A percentile compares a stretch with the other conserved stretches of the same genome.
These are phyloP conservation scores for Nanorana parkeri DNA, from an alignment of 2,113 vertebrate genomes.

Conservation along the genomic window DNA sequence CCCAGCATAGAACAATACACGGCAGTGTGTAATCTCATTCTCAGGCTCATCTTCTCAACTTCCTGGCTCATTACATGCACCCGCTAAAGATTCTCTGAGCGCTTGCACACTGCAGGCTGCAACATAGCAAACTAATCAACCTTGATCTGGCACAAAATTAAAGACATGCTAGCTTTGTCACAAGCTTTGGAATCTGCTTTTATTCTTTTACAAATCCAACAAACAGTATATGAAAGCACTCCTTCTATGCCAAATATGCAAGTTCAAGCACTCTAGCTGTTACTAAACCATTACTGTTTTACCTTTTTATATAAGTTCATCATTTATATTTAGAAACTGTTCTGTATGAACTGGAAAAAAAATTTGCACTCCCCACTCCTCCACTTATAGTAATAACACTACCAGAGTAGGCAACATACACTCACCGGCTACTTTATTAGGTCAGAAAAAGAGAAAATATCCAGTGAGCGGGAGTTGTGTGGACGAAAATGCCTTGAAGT, in stretches of 20 bases:
- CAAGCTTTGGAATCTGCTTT: constrained; percentile 62
- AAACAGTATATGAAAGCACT: neutral
- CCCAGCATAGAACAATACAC: constrained; percentile 67
- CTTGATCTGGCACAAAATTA: constrained; percentile 70
- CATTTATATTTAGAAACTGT: too few relatives aligned
- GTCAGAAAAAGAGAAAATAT: too few relatives aligned
- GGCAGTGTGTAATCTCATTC: constrained; percentile 69
- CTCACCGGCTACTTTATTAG: too few relatives aligned
- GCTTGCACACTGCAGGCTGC: constrained; percentile 64
- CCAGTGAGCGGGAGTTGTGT: too few relatives aligned
- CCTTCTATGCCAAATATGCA: neutral
- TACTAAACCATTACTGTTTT: neutral
- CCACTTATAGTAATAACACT: too few relatives aligned
- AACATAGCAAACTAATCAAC: constrained; percentile 72
- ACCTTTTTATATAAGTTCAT: too few relatives aligned
- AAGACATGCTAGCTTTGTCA: constrained; percentile 65
- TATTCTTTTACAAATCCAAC: constrained; percentile 46
- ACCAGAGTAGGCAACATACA: too few relatives aligned
- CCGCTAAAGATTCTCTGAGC: constrained; percentile 65
- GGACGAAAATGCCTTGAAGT: too few relatives aligned
- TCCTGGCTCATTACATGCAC: constrained; percentile 74
- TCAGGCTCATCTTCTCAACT: constrained; percentile 69
- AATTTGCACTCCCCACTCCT: too few relatives aligned
- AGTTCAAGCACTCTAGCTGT: neutral
- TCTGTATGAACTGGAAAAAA: too few relatives aligned